These are phyloP conservation scores for Brachyptera putata DNA, from an alignment of 2,888 invertebrate species.

Conservation along the genomic window DNA sequence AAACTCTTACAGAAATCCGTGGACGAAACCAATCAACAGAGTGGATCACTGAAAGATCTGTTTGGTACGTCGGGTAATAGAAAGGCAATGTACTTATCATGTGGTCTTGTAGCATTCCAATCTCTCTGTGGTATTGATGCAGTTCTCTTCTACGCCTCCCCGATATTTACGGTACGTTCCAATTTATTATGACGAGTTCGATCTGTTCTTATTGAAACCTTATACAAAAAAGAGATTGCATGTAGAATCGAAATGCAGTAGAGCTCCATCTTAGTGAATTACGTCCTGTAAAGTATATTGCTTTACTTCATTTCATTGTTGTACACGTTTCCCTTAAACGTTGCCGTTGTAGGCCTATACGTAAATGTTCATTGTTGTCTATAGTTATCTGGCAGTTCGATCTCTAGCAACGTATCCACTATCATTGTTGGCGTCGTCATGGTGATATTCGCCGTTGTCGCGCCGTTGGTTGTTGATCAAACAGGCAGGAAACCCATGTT, in stretches of 20 bases:
- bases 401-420: conserved; percentile 29
- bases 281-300: too few relatives aligned
- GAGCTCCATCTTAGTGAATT: too few relatives aligned
- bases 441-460: conserved; percentile 62
- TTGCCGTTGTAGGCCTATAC: too few relatives aligned
- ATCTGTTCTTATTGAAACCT: too few relatives aligned
- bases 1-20: conserved; percentile 44
- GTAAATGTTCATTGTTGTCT: background rate
- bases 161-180: conserved; percentile 58
- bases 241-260: too few relatives aligned
- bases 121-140: conserved; percentile 81
- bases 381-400: conserved; percentile 15
- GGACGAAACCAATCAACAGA: conserved; percentile 42
- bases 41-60: conserved; percentile 51
- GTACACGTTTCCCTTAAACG: too few relatives aligned
- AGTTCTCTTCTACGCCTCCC: conserved; percentile 67
- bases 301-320: too few relatives aligned
- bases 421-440: conserved; percentile 74
- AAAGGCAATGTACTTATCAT: conserved; percentile 70
- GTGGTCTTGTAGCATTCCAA: conserved; percentile 73
- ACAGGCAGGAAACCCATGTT: conserved; percentile 70
- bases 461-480: conserved; percentile 72
- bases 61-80: conserved; percentile 63
- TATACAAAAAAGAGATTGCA: too few relatives aligned
- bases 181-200: too few relatives aligned